phyloP scores from a whole-genome alignment of 2,113 vertebrate genomes.

The Dascyllus trimaculatus region DNA sequence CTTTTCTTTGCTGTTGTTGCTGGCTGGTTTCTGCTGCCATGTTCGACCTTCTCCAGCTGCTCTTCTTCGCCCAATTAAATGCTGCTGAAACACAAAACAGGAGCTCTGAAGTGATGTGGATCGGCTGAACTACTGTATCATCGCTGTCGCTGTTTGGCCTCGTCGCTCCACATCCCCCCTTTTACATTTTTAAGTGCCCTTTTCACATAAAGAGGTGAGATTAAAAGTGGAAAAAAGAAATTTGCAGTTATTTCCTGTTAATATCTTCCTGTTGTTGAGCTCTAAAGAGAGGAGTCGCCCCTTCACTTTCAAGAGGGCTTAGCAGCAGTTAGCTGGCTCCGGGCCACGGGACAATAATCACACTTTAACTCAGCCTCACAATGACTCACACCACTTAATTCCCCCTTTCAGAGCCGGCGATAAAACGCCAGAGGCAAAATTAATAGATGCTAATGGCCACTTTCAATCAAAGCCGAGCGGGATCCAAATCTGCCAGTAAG shows the following conservation, averaged over 20 bases:
- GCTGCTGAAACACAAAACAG: neutral
- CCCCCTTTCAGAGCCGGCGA: conserved; percentile 76
- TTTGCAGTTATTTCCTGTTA: conserved; percentile 74
- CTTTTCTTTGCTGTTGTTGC: too few relatives aligned
- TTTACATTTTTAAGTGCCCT: conserved; percentile 47
- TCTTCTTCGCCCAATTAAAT: conserved; percentile 34
- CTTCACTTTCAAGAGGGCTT: conserved; percentile 79
- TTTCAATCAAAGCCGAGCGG: conserved; percentile 82
- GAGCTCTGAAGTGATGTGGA: neutral
- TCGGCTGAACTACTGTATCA: conserved; percentile 22
- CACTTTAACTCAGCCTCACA: conserved; percentile 83
- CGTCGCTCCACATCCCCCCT: neutral
- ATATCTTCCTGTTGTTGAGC: conserved; percentile 58
- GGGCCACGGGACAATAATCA: conserved; percentile 81
- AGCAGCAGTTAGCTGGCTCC: conserved; percentile 82
- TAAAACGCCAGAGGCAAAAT: conserved; percentile 85
- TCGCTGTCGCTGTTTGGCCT: conserved; percentile 27
- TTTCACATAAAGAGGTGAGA: conserved; percentile 42
- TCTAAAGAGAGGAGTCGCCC: conserved; percentile 79
- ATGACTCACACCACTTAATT: conserved; percentile 82
- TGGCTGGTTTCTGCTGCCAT: neutral
- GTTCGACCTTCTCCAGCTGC: conserved; percentile 30
- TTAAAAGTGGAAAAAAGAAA: conserved; percentile 53
- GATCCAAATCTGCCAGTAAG: conserved; percentile 79
- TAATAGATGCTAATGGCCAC: conserved; percentile 86